Evolutionary conservation across 2,888 invertebrate genomes (phyloP).

Genomic region (Kuschelorhynchus macadamiae): DNA sequence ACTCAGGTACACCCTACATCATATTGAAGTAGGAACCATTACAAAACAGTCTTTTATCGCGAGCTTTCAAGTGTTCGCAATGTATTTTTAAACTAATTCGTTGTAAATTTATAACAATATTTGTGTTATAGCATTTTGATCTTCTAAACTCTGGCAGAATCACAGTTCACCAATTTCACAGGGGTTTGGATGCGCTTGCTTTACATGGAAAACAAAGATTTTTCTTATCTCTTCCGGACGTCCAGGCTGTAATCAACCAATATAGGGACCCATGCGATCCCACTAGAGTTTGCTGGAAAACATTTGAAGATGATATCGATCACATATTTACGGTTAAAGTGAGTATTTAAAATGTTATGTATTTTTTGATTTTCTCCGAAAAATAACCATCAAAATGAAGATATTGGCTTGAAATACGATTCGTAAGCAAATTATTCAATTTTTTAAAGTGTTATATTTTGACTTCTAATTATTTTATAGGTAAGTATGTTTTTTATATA

Average conservation of each 20-base stretch:
- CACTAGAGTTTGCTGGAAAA: slow-evolving; percentile 80
- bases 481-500: too few relatives aligned
- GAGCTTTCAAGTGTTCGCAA: too few relatives aligned
- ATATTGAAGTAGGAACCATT: too few relatives aligned
- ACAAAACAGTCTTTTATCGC: too few relatives aligned
- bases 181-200: slow-evolving; percentile 78
- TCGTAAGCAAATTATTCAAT: too few relatives aligned
- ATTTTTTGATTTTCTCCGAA: background rate
- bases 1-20: too few relatives aligned
- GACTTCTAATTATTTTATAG: too few relatives aligned
- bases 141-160: slow-evolving; percentile 78
- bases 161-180: slow-evolving; percentile 79
- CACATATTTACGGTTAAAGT: slow-evolving; percentile 71
- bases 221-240: slow-evolving; percentile 75
- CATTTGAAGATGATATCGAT: slow-evolving; percentile 84
- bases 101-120: too few relatives aligned
- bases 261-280: slow-evolving; percentile 82
- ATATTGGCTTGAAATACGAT: too few relatives aligned
- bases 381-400: too few relatives aligned
- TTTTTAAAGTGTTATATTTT: too few relatives aligned
- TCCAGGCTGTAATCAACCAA: slow-evolving; percentile 75
- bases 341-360: slow-evolving; percentile 29
- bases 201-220: slow-evolving; percentile 73
- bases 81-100: too few relatives aligned
- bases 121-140: slow-evolving; percentile 79